Conservation (phyloP, 2,113 vertebrate genomes). For the Gallinago paraguaiae region DNA sequence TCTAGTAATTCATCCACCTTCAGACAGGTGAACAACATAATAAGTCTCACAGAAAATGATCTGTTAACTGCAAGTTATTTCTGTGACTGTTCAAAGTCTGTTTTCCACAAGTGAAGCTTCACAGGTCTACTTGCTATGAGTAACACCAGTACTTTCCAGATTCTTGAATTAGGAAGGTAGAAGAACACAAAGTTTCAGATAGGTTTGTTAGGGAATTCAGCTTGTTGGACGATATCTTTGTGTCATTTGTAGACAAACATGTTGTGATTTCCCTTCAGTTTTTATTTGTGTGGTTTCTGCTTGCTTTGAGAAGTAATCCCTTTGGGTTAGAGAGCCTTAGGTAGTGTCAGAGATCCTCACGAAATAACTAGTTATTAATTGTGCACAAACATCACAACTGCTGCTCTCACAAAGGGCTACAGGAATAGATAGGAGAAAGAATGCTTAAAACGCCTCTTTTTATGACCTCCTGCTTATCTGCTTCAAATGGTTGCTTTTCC, state of each 20-base stretch:
- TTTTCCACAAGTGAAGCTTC: neutral
- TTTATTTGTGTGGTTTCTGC: neutral
- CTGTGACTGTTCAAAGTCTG: neutral
- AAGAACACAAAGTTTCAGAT: neutral
- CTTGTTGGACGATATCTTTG: neutral
- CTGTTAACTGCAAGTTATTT: neutral
- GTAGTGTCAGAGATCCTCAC: neutral
- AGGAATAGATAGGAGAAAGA: neutral
- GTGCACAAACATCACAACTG: neutral
- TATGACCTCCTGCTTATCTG: neutral
- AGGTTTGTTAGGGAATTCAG: neutral
- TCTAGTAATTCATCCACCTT: neutral
- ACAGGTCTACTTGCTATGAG: rapidly evolving
- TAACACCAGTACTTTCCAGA: neutral
- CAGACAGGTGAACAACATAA: rapidly evolving
- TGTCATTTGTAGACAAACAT: neutral
- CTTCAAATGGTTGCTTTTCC: neutral
- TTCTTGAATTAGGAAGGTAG: neutral
- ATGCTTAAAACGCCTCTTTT: neutral
- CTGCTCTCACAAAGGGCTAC: neutral
- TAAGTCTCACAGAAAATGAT: neutral
- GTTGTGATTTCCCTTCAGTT: neutral
- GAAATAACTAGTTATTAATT: neutral
- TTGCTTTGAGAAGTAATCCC: neutral
- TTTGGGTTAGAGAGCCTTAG: neutral